Base-by-base conservation (phyloP, 30 jellyfish, hydroid and myxozoan genomes). In the Turritopsis rubra region DNA sequence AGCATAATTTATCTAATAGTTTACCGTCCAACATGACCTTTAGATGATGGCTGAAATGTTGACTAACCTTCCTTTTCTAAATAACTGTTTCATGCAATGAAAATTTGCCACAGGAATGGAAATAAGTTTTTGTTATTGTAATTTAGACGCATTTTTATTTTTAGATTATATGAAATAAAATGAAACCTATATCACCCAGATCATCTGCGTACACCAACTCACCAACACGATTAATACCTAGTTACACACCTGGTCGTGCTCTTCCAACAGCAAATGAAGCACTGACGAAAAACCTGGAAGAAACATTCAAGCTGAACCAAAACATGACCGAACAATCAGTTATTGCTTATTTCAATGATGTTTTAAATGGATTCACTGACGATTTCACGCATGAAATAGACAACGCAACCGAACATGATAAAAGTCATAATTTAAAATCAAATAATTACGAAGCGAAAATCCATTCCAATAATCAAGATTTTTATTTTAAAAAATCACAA, bases 191-290 rank as follows among this genome's bases (percentile, higher is more conserved):
- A n/a, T 68, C 77, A n/a, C 28, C 28, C 77, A 23, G 19, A 0
- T 68, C 30, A 9, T 7, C 77, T 68, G 77, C 31, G 28, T 41
- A 41, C 60, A 41, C 60, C 60, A 27, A 27, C 0, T 23, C 77
- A 7, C 77, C 77, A 9, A 68, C 77, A 7, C 16, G 77, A 68
- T 68, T 68, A 8, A 68, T 68, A 7, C 31, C 77, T 0, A 68
- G 77, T 19, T 68, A 68, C 77, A 68, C 28, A 23, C 77, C 77
- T 8, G 77, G 31, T 9, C 28, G 30, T 68, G 77, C 31, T 9
- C 30, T 68, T 16, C 77, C 28, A 68, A 68, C 77, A 9, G 77
- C 77, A n/a, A 27, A 68, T 19, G 77, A 68, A 19, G 77, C 31
- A n/a, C 28, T 68, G 77, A 68, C 31, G 77, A 68, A 1, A 19